Evolutionary conservation across 1,140 invertebrate genomes (phyloP).

Genomic region (Bradysia coprophila): DNA sequence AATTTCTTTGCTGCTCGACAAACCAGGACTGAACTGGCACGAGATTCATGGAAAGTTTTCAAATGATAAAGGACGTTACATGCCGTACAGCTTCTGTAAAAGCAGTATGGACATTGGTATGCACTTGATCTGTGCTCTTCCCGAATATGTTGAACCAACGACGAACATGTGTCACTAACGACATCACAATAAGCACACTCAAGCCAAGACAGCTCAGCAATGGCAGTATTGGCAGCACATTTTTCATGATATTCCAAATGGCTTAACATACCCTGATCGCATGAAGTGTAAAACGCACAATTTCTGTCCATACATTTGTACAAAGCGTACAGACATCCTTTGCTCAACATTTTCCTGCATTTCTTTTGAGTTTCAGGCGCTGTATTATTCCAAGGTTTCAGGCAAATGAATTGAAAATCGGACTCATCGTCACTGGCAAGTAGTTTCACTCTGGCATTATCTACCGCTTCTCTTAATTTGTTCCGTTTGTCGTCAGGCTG

Average conservation of each 20-base stretch:
- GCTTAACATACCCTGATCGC: slow-evolving; percentile 14
- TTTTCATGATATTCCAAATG: slow-evolving; percentile 25
- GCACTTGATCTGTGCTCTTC: slow-evolving; percentile 29
- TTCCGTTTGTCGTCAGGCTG: no score
- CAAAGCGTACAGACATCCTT: slow-evolving; percentile 9
- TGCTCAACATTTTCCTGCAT: neutral
- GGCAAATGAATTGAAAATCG: no score
- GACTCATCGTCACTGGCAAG: no score
- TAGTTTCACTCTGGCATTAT: no score
- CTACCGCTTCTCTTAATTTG: no score
- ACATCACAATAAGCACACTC: slow-evolving; percentile 27
- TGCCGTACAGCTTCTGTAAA: slow-evolving; percentile 29
- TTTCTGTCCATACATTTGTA: slow-evolving; percentile 35
- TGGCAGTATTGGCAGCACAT: no score
- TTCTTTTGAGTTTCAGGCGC: neutral
- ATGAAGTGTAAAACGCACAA: slow-evolving; percentile 29
- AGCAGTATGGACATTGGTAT: slow-evolving; percentile 36
- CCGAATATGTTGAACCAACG: slow-evolving; percentile 20
- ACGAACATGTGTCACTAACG: slow-evolving; percentile 6
- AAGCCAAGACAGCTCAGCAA: slow-evolving; percentile 8
- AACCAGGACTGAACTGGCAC: neutral
- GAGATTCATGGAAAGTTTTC: slow-evolving; percentile 10
- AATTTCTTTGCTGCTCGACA: neutral
- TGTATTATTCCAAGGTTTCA: no score
- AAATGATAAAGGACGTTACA: slow-evolving; percentile 33